Base-by-base conservation (phyloP, 2,888 invertebrate species). In the Periphyllus acericola region DNA sequence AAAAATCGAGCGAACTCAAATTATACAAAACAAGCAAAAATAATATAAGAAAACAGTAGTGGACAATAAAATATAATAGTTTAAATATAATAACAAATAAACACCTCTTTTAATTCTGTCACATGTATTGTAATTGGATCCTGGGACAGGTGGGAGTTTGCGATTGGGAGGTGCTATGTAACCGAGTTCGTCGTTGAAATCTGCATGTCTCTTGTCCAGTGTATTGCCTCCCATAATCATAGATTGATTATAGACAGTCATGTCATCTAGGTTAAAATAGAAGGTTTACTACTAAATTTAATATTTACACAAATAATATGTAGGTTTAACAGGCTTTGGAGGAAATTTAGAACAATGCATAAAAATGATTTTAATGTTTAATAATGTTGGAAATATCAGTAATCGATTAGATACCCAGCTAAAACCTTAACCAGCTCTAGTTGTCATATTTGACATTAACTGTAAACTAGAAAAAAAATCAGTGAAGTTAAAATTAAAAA, bases 71-170 rank as follows among this genome's bases (percentile, higher is more conserved):
- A 36, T 34, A n/a, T 55, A n/a, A 55, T 55, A 71, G 19, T 36
- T 3, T n/a, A 55, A n/a, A n/a, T 72, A 55, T 8, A 40, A 40
- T 32, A 83, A 25, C 60, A n/a, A 68, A 14, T 76, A 25, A 92
- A 95, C 96, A 95, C 97, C 97, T 93, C 97, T 94, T 94, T 97
- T 97, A 93, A 97, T 96, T 91, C 97, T 94, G 93, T 97, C 97
- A 92, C 97, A 97, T 55, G 97, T 97, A 92, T 97, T 97, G 93
- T 97, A 97, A 93, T 97, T 97, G 87, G 96, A 96, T 90, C 97
- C 97, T 86, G 97, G 97, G 14, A 97, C 97, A 36, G 97, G 97
- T 0, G 97, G 97, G 89, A 97, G 93, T 92, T 97, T 97, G 90
- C 97, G 94, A 92, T 97, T 97, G 86, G 97, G 97, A 36, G 97